These are phyloP conservation scores for Vanessa cardui DNA, from an alignment of 2,888 invertebrate species.

Conservation along the genomic window DNA sequence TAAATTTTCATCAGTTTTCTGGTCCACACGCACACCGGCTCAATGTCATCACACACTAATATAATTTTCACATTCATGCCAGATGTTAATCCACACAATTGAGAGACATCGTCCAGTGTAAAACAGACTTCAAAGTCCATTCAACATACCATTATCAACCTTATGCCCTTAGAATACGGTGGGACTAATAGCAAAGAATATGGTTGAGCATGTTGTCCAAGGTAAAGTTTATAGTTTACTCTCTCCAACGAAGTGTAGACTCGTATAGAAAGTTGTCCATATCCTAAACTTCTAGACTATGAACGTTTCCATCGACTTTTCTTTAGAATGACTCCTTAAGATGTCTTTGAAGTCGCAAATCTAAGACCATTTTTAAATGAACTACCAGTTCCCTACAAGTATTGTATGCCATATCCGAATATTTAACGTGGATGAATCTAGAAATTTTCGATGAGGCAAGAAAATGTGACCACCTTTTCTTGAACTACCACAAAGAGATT, in stretches of 20 bases:
- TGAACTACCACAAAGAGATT: too few species aligned
- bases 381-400: too few species aligned
- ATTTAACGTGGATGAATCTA: too few species aligned
- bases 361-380: too few species aligned
- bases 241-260: not conserved
- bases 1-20: slow-evolving; percentile 12
- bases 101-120: slow-evolving; percentile 7
- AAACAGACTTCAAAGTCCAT: not conserved
- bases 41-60: slow-evolving; percentile 6
- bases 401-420: too few species aligned
- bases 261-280: slow-evolving; percentile 1
- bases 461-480: too few species aligned
- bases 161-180: not conserved
- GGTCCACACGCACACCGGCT: slow-evolving; percentile 5
- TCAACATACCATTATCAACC: not conserved
- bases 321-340: too few species aligned
- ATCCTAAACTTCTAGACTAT: not conserved
- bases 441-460: too few species aligned
- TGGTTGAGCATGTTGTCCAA: not conserved
- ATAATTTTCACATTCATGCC: slow-evolving; percentile 10
- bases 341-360: too few species aligned
- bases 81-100: slow-evolving; percentile 10
- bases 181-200: not conserved
- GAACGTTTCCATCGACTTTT: too few species aligned
- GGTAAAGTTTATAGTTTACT: slow-evolving; percentile 1